Evolutionary conservation across 2,797 vertebrate species (phyloP), one percentile per base, ranked within the genome.

Genomic region (Anguilla pacifica): DNA sequence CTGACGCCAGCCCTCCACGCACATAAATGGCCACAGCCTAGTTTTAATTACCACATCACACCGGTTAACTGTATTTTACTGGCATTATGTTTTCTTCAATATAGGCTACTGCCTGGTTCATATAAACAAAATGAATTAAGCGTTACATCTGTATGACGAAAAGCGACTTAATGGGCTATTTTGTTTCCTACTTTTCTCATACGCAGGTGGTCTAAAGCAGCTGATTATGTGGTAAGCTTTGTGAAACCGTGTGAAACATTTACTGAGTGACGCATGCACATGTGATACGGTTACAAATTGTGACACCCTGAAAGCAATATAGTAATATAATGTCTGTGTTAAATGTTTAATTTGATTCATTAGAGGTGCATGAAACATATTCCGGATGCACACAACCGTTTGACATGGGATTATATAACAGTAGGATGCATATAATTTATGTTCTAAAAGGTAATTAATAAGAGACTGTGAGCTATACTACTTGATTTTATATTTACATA

Each of bases 161-260:
- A 31, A 46, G 49, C n/a, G n/a, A 25, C 39, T 88, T 74, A 83
- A 81, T n/a, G 11, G 64, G 64, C 6, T 70, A n/a, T 59, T 53
- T 51, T 10, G 5, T 82, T 64, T 87, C 74, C 57, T 46, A 6
- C 19, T 51, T 15, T 87, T 92, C 39, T 89, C 92, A 83, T 91
- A 46, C 90, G 53, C 87, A 97, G 96, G 96, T 86, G 95, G 96
- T 91, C 94, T 97, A 84, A 96, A 96, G 89, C 96, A 97, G 89
- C 96, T 97, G 85, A 92, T 97, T 86, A 93, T 96, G 94, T 97
- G 96, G 96, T 97, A 92, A 94, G 96, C 91, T 17, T 15, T 61
- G 35, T 46, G 43, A 46, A 46, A 46, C 28, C 10, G 22, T 83
- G 39, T 77, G 39, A 70, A 43, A 28, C 57, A 85, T 59, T 85